These are phyloP conservation scores for Falcunculus frontatus DNA, from an alignment of 2,113 vertebrate genomes.

Conservation along the genomic window DNA sequence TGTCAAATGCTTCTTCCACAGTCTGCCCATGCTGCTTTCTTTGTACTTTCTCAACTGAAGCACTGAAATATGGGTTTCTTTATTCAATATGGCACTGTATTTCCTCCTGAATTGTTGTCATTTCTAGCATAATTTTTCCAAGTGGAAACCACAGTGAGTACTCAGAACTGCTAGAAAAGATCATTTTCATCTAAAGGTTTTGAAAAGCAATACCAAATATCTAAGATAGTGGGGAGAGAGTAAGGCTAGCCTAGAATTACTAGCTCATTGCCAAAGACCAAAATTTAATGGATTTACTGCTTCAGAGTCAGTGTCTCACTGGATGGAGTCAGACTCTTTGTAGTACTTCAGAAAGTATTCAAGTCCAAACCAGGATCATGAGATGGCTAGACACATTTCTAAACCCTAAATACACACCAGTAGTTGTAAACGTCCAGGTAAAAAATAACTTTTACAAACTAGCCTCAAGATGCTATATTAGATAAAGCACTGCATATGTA, in stretches of 20 bases:
- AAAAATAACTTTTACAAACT: not conserved
- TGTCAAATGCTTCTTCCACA: not conserved
- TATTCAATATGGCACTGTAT: not conserved
- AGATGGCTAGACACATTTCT: not conserved
- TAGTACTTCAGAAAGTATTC: not conserved
- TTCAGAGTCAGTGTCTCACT: not conserved
- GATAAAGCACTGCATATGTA: not conserved
- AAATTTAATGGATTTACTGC: constrained; percentile 6
- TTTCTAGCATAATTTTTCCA: not conserved
- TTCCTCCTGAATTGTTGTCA: not conserved
- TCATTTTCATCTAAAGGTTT: constrained; percentile 1
- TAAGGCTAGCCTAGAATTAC: not conserved
- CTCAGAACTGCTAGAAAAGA: not conserved
- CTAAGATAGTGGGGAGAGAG: not conserved
- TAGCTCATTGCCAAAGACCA: not conserved
- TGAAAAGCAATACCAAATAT: not conserved
- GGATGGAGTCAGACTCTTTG: not conserved
- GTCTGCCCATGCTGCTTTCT: not conserved
- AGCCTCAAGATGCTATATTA: not conserved
- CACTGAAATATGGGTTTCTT: not conserved
- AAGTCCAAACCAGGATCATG: not conserved
- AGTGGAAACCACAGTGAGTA: not conserved
- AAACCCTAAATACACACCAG: not conserved
- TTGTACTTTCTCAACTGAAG: not conserved
- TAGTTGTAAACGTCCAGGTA: not conserved